Conservation (phyloP, 2,797 vertebrate species). For the Setipinna tenuifilis region DNA sequence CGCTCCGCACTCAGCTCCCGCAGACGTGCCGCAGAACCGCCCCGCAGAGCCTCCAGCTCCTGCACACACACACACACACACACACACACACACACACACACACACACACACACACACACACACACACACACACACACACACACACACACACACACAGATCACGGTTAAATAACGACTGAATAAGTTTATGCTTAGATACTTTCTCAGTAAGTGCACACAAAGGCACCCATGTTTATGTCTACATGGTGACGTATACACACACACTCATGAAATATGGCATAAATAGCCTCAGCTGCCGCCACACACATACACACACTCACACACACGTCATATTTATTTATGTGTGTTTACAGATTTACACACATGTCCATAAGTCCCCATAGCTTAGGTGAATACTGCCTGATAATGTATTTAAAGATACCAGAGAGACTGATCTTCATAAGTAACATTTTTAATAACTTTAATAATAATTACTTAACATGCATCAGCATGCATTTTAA, state of each 20-base stretch:
- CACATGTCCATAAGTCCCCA: background rate
- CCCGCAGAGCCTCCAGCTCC: constrained; percentile 93
- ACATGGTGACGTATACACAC: constrained; percentile 13
- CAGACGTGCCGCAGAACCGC: constrained; percentile 84
- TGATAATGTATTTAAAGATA: too few relatives aligned
- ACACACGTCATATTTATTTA: background rate
- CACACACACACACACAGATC: constrained; percentile 26
- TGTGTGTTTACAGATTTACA: background rate
- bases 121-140: constrained; percentile 35
- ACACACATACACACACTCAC: background rate
- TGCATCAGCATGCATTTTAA: too few relatives aligned
- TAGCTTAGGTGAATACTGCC: too few relatives aligned
- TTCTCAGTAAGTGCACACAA: background rate
- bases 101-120: constrained; percentile 40
- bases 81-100: constrained; percentile 32
- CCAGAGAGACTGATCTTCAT: too few relatives aligned
- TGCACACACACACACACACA: constrained; percentile 55
- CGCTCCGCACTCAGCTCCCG: constrained; percentile 92
- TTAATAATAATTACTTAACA: too few relatives aligned
- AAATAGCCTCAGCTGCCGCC: background rate
- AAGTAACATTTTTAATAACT: too few relatives aligned
- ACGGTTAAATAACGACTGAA: background rate
- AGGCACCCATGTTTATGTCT: background rate
- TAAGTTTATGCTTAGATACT: background rate
- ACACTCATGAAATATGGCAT: constrained; percentile 18